Evolutionary conservation across 2,797 vertebrate genomes (phyloP), one percentile per base, ranked within the genome.

Genomic region (Sebastes vulpes): DNA sequence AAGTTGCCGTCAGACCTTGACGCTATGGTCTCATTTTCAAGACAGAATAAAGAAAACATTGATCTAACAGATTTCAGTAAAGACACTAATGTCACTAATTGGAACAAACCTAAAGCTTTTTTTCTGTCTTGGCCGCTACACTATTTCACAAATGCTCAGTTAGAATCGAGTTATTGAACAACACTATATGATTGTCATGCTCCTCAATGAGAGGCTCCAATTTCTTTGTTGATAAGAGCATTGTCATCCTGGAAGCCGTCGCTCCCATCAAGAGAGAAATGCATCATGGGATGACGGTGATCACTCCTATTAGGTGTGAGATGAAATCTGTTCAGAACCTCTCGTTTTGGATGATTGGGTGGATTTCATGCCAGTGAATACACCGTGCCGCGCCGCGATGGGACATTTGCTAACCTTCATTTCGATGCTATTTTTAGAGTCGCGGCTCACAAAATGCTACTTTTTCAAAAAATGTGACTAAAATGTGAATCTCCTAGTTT

Each of bases 201-300:
- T 74, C 23, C 25, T 85, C 56, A 79, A 38, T 26, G 12, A 57
- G 57, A 57, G 50, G 52, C 72, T 78, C 32, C 61, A 67, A 29
- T 81, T 79, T 77, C 42, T 81, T 76, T 87, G 35, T 72, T 78
- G 66, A 75, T 82, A 58, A 73, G 53, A 74, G 32, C 35, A 28
- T 85, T 86, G 71, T 73, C 56, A 46, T 70, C 38, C 56, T 77
- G 28, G 9, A 66, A 71, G 67, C 66, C 75, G 56, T 71, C 1
- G 31, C 29, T 82, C 26, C 56, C 32, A 82, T 81, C 35, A 79
- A 77, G 70, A 75, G 23, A 64, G 52, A 79, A 74, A 64, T 75
- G 57, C 71, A 79, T 87, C 73, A 75, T 83, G 71, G 59, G 79
- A 83, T 57, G 67, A 75, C 46, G 6, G 60, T 21, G 56, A 89